phyloP scores from a whole-genome alignment of 2,113 vertebrate genomes.

The Platycercus adscitus region DNA sequence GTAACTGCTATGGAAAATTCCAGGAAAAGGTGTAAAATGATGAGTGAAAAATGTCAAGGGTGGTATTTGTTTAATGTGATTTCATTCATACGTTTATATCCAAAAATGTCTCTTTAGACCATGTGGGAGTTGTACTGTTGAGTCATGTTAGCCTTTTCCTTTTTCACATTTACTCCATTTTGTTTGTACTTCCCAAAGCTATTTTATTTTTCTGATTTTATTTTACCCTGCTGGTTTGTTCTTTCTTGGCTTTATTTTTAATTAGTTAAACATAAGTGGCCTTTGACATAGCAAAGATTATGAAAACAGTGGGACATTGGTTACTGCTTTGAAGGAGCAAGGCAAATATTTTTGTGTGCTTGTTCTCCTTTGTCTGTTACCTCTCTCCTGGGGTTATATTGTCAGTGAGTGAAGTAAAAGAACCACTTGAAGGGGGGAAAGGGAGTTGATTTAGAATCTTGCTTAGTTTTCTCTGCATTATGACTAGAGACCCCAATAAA shows the following conservation, averaged over 20 bases:
- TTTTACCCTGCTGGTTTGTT: conserved; percentile 48
- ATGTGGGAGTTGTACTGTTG: conserved; percentile 37
- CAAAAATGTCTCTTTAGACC: conserved; percentile 12
- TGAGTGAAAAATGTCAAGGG: conserved; percentile 31
- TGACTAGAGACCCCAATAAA: neutral
- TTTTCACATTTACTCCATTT: conserved; percentile 43
- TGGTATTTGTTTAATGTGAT: conserved; percentile 25
- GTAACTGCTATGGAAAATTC: conserved; percentile 7
- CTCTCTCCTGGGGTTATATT: conserved; percentile 27
- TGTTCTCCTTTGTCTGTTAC: conserved; percentile 34
- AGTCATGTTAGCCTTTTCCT: conserved; percentile 46
- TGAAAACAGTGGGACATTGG: conserved; percentile 49
- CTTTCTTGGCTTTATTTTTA: conserved; percentile 63
- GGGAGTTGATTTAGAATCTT: neutral
- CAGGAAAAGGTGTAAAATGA: conserved; percentile 36
- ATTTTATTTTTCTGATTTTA: conserved; percentile 57
- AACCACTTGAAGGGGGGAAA: neutral
- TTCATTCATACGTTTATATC: conserved; percentile 43
- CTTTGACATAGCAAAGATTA: conserved; percentile 61
- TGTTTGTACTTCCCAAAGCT: conserved; percentile 43
- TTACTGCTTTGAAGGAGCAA: conserved; percentile 43
- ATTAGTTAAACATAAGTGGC: conserved; percentile 64
- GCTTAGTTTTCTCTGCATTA: neutral
- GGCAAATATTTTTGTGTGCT: conserved; percentile 57
- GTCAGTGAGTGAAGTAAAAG: conserved; percentile 22